Evolutionary conservation across 2,113 vertebrate genomes (phyloP).

Genomic region (Morphnarchus princeps): DNA sequence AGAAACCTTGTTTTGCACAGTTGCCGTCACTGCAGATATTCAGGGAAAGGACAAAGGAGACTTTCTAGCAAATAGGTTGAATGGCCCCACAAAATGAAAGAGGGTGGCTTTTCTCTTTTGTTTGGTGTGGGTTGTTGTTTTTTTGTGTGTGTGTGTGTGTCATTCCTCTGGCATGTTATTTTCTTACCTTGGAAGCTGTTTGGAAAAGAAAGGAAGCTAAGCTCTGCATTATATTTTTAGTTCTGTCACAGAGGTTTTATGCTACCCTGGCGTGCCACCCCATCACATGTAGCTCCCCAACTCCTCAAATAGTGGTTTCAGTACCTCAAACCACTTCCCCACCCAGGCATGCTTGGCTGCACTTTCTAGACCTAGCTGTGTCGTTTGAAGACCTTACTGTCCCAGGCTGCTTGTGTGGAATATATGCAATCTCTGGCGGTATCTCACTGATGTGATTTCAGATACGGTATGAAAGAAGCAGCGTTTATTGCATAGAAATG

Average conservation of each 20-base stretch:
- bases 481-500: background rate
- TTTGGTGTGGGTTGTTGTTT: too few relatives aligned
- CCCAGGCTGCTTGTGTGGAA: background rate
- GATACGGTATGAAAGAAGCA: background rate
- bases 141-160: background rate
- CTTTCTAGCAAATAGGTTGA: accelerated
- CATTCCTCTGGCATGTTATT: background rate
- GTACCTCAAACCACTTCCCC: too few relatives aligned
- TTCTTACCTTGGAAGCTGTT: background rate
- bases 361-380: background rate
- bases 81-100: background rate
- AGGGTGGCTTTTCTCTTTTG: background rate
- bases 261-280: background rate
- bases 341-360: background rate
- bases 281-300: background rate
- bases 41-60: background rate
- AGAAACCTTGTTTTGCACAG: background rate
- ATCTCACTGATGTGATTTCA: background rate
- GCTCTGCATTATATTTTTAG: background rate
- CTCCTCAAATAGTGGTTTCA: background rate
- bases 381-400: background rate
- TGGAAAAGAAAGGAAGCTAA: background rate
- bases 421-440: accelerated
- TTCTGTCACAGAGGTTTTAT: background rate
- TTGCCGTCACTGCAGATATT: background rate